Evolutionary conservation across 2,113 vertebrate genomes (phyloP).

Genomic region (Struthio camelus): DNA sequence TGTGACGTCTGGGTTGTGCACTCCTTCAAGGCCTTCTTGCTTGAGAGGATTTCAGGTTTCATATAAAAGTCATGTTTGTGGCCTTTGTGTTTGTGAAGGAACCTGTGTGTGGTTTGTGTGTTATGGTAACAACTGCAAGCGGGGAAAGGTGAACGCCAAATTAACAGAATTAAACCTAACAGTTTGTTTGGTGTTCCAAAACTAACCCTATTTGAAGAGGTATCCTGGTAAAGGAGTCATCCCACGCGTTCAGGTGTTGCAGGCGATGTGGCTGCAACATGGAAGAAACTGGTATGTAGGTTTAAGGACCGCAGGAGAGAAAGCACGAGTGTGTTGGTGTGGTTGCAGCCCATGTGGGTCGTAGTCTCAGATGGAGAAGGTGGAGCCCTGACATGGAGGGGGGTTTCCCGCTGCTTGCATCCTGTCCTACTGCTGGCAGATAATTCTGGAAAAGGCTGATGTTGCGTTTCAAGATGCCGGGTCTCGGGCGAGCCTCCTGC

Average conservation of each 20-base stretch:
- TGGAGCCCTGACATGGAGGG: neutral
- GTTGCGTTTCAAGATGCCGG: neutral
- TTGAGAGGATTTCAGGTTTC: neutral
- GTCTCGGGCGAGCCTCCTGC: neutral
- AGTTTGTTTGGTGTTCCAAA: neutral
- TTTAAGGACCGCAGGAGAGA: fast-evolving
- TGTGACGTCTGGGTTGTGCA: fast-evolving
- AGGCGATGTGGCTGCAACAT: neutral
- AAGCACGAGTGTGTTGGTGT: fast-evolving
- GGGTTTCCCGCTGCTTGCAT: fast-evolving
- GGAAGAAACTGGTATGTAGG: neutral
- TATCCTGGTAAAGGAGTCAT: neutral
- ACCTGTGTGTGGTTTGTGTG: fast-evolving
- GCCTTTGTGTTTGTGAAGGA: neutral
- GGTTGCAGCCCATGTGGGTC: neutral
- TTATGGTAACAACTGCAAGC: neutral
- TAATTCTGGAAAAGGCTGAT: neutral
- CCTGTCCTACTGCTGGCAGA: fast-evolving
- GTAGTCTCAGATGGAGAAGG: fast-evolving
- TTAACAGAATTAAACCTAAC: neutral
- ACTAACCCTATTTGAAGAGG: neutral
- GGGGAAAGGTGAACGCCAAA: neutral
- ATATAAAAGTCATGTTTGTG: neutral
- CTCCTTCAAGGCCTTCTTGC: neutral
- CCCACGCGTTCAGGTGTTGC: neutral